Evolutionary conservation across 2,888 invertebrate species (phyloP).

Genomic region (Villa cingulata): DNA sequence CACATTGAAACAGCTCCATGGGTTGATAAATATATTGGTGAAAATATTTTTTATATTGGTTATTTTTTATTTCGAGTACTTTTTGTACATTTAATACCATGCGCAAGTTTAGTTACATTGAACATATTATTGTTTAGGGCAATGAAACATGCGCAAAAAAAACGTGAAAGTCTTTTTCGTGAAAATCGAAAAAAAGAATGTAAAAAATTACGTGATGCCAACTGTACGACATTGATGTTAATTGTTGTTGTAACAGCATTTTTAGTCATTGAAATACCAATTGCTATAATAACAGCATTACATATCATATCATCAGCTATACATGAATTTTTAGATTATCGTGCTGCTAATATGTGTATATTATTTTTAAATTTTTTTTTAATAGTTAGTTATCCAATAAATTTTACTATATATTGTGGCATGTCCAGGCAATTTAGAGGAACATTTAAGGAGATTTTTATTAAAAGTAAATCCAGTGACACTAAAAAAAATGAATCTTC

Average conservation of each 20-base stretch:
- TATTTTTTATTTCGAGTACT: slow-evolving; percentile 78
- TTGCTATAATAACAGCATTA: slow-evolving; percentile 67
- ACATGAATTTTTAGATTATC: slow-evolving; percentile 59
- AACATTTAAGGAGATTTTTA: slow-evolving; percentile 75
- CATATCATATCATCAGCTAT: slow-evolving; percentile 68
- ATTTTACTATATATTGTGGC: slow-evolving; percentile 91
- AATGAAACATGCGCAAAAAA: slow-evolving; percentile 68
- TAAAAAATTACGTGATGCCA: slow-evolving; percentile 56
- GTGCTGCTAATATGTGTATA: slow-evolving; percentile 62
- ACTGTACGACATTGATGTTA: slow-evolving; percentile 76
- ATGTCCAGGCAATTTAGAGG: slow-evolving; percentile 91
- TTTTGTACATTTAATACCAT: slow-evolving; percentile 85
- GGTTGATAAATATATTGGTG: slow-evolving; percentile 51
- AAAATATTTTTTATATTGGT: slow-evolving; percentile 65
- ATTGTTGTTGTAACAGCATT: slow-evolving; percentile 79
- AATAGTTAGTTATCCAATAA: slow-evolving; percentile 80
- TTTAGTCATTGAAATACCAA: slow-evolving; percentile 67
- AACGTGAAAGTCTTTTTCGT: slow-evolving; percentile 61
- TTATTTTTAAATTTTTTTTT: slow-evolving; percentile 83
- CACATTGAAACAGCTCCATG: slow-evolving; percentile 50
- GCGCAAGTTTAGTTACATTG: slow-evolving; percentile 73
- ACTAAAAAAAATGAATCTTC: slow-evolving; percentile 56
- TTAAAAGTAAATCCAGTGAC: slow-evolving; percentile 36
- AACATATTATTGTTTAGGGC: slow-evolving; percentile 78
- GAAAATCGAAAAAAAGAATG: slow-evolving; percentile 68